Evolutionary conservation across 1,140 invertebrate genomes (phyloP), one percentile per base, ranked within the genome.

Genomic region (Oreohelix idahoensis): DNA sequence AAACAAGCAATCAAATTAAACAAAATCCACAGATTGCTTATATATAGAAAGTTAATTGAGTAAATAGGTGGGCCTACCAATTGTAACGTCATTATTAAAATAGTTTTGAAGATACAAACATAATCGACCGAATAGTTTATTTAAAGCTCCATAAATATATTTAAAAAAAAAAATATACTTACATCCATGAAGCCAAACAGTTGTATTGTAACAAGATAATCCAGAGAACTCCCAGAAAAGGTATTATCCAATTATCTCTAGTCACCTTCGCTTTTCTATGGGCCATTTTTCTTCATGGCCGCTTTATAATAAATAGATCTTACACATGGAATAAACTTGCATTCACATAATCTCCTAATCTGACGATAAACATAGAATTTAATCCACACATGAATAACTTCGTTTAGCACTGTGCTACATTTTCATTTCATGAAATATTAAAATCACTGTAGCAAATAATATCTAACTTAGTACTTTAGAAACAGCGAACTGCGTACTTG

Each of bases 181-280:
- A 66, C 63, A 66, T 66, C 63, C 63, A 66, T 29, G 63, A 66
- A 66, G 63, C 63, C n/a, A 66, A 66, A 66, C 63, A 66, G 63
- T 23, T 66, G 63, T 23, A 66, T 29, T 66, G 63, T 32, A 66
- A 35, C 8, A 66, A 17, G 8, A 66, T 66, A 66, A 66, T 66
- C 63, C 63, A 66, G 63, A 8, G 20, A 10, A 66, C 29, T 35
- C n/a, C 63, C 11, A 66, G 29, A n/a, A 32, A 66, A 2, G 17
- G 29, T 66, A 66, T 66, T 66, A 66, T 66, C 63, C 63, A 66
- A 13, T 11, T 66, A 32, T 32, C 29, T 66, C n/a, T 66, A 2
- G 63, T 13, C 63, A 66, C 63, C 63, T 5, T 32, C 5, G 63
- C n/a, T 32, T 35, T 29, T 66, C n/a, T 66, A 66, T 66, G n/a